These are phyloP conservation scores for Perca flavescens DNA, from an alignment of 2,113 vertebrate genomes.

Conservation along the genomic window DNA sequence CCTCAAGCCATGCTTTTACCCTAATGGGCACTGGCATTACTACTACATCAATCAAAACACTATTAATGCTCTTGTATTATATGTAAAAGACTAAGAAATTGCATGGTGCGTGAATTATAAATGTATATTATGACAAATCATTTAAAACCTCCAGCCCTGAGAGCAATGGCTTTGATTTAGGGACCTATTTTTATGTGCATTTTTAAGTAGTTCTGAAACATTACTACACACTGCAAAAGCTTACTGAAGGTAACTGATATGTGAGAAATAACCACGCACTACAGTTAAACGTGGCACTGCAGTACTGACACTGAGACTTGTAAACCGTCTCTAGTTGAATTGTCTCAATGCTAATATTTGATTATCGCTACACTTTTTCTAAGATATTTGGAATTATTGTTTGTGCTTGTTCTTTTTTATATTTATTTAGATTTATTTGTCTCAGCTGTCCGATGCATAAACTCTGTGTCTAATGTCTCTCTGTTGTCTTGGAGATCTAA, in stretches of 20 bases:
- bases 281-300: constrained; percentile 79
- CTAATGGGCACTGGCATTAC: constrained; percentile 67
- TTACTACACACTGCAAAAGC: constrained; percentile 68
- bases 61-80: constrained; percentile 83
- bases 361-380: constrained; percentile 49
- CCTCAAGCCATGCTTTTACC: constrained; percentile 71
- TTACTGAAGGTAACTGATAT: constrained; percentile 60
- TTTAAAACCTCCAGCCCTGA: constrained; percentile 75
- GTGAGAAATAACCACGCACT: constrained; percentile 39
- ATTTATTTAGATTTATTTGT: constrained; percentile 49
- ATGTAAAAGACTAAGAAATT: constrained; percentile 85
- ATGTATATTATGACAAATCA: constrained; percentile 82
- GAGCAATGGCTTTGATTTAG: constrained; percentile 75
- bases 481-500: constrained; percentile 58
- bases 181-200: constrained; percentile 81
- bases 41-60: constrained; percentile 69
- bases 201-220: constrained; percentile 80
- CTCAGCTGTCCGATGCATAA: constrained; percentile 49
- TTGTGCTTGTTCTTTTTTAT: constrained; percentile 37
- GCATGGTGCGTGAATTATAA: constrained; percentile 86
- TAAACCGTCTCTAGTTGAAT: constrained; percentile 75
- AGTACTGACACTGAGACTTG: constrained; percentile 88
- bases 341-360: constrained; percentile 43
- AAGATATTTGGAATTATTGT: constrained; percentile 42
- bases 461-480: constrained; percentile 48